Evolutionary conservation across 35 echinoderm and acorn worm genomes (phyloP).

Genomic region (Heliocidaris tuberculata): DNA sequence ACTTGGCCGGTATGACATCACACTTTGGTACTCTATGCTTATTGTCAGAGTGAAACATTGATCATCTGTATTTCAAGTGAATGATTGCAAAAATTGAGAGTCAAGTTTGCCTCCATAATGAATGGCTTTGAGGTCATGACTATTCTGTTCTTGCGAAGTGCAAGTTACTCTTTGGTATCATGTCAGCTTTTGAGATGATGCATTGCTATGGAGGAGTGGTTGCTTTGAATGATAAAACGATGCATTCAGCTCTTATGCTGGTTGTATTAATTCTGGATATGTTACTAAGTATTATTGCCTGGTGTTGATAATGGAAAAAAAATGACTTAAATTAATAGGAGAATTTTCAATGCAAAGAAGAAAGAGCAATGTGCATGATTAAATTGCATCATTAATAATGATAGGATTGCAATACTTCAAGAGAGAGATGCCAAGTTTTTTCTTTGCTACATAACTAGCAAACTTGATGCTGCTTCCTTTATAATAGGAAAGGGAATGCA

Average conservation of each 20-base stretch:
- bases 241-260: not conserved
- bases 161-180: not conserved
- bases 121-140: not conserved
- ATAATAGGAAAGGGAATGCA: too few species aligned
- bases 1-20: too few species aligned
- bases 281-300: not conserved
- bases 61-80: not conserved
- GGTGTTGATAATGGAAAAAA: not conserved
- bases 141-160: not conserved
- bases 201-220: not conserved
- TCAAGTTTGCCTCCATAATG: not conserved
- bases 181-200: not conserved
- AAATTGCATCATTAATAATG: not conserved
- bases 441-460: too few species aligned
- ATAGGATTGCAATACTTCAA: not conserved
- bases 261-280: not conserved
- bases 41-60: not conserved
- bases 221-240: not conserved
- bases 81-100: not conserved
- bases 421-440: too few species aligned
- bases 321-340: not conserved
- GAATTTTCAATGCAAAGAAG: not conserved
- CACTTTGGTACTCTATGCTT: too few species aligned
- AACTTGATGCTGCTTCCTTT: too few species aligned
- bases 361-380: not conserved